Percentiles rank a stretch among this genome's conserved stretches.
phyloP scores from a whole-genome alignment of 2,113 vertebrate genomes.

The Nothocercus julius region DNA sequence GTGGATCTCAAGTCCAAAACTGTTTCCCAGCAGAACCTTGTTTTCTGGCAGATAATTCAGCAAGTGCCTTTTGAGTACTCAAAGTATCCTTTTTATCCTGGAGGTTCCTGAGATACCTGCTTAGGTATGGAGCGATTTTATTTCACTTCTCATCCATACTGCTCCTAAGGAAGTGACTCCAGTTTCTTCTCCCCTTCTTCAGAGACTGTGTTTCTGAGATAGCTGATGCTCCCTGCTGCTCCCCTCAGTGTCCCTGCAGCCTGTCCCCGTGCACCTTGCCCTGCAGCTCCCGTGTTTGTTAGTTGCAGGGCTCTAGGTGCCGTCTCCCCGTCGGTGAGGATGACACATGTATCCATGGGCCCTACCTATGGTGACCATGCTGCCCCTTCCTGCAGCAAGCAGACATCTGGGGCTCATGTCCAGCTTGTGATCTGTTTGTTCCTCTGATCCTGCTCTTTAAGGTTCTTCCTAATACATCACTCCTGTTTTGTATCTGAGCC shows the following conservation, averaged over 20 bases:
- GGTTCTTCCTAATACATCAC: background rate
- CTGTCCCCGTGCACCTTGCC: background rate
- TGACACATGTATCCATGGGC: fast-evolving
- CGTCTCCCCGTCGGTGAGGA: background rate
- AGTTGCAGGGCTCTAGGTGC: background rate
- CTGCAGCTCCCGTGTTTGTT: background rate
- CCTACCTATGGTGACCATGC: background rate
- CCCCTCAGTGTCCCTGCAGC: background rate
- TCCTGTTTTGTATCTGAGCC: background rate
- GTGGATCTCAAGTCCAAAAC: background rate
- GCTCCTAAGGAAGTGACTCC: background rate
- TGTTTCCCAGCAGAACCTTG: background rate
- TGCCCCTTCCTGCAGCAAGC: background rate
- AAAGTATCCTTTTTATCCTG: background rate
- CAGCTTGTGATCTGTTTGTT: background rate
- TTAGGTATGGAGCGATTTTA: background rate
- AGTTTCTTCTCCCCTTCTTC: background rate
- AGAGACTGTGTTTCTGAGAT: background rate
- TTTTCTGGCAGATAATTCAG: background rate
- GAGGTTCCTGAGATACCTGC: background rate
- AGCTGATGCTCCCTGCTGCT: background rate
- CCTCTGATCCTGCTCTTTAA: background rate
- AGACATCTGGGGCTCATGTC: background rate
- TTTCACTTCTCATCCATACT: background rate
- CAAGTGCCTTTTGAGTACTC: background rate